phyloP scores from a whole-genome alignment of 2,797 vertebrate genomes.

The Melanotaenia nigrans region DNA sequence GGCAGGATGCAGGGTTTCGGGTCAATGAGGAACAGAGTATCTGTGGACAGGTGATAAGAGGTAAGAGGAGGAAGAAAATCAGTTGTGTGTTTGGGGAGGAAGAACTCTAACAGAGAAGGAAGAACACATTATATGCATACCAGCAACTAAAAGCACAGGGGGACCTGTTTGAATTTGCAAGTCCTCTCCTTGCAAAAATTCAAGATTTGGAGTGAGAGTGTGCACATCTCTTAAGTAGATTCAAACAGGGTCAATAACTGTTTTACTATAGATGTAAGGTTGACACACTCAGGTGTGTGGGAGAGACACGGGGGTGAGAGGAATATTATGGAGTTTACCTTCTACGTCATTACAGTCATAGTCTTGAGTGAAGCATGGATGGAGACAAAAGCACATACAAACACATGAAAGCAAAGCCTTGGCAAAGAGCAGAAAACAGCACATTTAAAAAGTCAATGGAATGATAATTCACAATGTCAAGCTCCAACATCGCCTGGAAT shows the following conservation, averaged over 20 bases:
- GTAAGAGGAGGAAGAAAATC: constrained; percentile 51
- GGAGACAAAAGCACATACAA: constrained; percentile 84
- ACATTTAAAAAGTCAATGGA: constrained; percentile 61
- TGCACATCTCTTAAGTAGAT: constrained; percentile 50
- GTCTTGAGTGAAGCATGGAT: constrained; percentile 87
- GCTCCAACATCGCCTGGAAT: constrained; percentile 46
- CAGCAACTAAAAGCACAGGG: constrained; percentile 59
- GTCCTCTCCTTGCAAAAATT: constrained; percentile 66
- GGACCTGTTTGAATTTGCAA: constrained; percentile 74
- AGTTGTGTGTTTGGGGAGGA: constrained; percentile 43
- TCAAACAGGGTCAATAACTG: constrained; percentile 59
- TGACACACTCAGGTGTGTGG: constrained; percentile 59
- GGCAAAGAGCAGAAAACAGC: constrained; percentile 57
- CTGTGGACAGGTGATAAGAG: constrained; percentile 59
- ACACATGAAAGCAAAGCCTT: constrained; percentile 69
- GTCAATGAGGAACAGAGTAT: constrained; percentile 62
- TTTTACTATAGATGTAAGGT: constrained; percentile 46
- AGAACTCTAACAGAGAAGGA: constrained; percentile 48
- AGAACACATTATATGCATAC: constrained; percentile 60
- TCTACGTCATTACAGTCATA: constrained; percentile 85
- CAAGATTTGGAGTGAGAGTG: constrained; percentile 49
- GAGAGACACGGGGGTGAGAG: constrained; percentile 60
- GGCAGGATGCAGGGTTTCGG: constrained; percentile 59
- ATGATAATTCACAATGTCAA: constrained; percentile 49
- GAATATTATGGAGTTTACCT: constrained; percentile 83